Evolutionary conservation across 2,888 invertebrate species (phyloP), one percentile per base, ranked within the genome.

Genomic region (Phaedon cochleariae): DNA sequence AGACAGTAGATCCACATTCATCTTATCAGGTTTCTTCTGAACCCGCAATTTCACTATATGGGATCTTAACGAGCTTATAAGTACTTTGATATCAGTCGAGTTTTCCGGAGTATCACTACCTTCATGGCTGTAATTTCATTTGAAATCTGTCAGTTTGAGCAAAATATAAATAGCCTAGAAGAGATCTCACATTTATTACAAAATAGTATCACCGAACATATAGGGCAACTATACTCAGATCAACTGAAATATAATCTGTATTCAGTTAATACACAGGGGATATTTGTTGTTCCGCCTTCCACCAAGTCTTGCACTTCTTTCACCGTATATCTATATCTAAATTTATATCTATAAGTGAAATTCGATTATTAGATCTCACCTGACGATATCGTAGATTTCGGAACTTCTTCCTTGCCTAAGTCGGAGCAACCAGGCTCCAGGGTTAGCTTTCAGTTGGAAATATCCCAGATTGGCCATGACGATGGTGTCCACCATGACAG

Each of bases 401-500:
- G 91, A 89, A 1, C 98, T 98, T 72, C 97, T 89, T 5, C 99
- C 99, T 52, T 97, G 95, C 29, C 99, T 86, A 3, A 99, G 86
- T 4, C 91, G 87, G 66, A 99, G 84, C 20, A 92, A 85, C 98
- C 98, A 99, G 9, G 96, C 94, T 0, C 99, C 99, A 1, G 99
- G 98, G 82, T 95, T 96, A 0, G 98, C 98, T 85, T 98, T 98
- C 29, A 99, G 85, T 85, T 97, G 96, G 86, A 99, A 98, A 85
- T 99, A 99, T 12, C 99, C 99, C 74, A 99, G 87, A 85, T 99
- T 99, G 5, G 98, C 98, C 99, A 99, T 99, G n/a, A 99, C 98
- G 74, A 98, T 98, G 17, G 99, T 99, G 84, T 99, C 99, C 74
- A 95, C 93, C 72, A 90, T 87, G 5, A 91, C 89, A 0, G 93